Evolutionary conservation across 2,797 vertebrate genomes (phyloP), one percentile per base, ranked within the genome.

Genomic region (Sebastes hubbsi): DNA sequence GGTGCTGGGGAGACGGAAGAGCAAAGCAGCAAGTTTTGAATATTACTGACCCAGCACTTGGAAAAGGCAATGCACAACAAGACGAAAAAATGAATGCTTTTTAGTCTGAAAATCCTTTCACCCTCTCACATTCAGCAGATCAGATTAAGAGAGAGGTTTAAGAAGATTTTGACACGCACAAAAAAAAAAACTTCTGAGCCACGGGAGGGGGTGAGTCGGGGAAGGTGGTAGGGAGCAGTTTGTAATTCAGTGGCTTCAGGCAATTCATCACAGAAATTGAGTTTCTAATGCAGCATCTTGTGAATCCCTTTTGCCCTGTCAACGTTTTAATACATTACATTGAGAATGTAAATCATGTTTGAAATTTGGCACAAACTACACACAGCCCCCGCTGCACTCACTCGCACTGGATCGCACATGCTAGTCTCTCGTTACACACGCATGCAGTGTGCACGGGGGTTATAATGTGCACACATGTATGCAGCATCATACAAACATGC

Each of bases 191-290:
- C 96, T 97, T 98, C 96, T 97, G 96, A 98, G 97, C 97, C 96
- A 93, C 94, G 34, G 97, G 94, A 89, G 93, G 93, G 87, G 94
- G 89, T 81, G 90, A 96, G 97, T 96, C 95, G 96, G 97, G 89
- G 96, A 92, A 92, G 94, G 94, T 94, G 93, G 93, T 84, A 89
- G 92, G 82, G 92, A 92, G 94, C 94, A 96, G 97, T 98, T 98
- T 99, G 97, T 97, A 97, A 99, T 99, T 99, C 98, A 97, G 96
- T 97, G 97, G 97, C 98, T 97, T 96, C 96, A 96, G 97, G 98
- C 98, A 98, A 99, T 99, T 99, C 97, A 99, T 99, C 98, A 99
- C 97, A 97, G 97, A 99, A 99, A 99, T 99, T 97, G 98, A 98
- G 97, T 99, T 99, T 99, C 98, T 98, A 97, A 97, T 97, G 97